phyloP scores from a whole-genome alignment of 2,797 vertebrate genomes.

The Triplophysa yarkandensis region DNA sequence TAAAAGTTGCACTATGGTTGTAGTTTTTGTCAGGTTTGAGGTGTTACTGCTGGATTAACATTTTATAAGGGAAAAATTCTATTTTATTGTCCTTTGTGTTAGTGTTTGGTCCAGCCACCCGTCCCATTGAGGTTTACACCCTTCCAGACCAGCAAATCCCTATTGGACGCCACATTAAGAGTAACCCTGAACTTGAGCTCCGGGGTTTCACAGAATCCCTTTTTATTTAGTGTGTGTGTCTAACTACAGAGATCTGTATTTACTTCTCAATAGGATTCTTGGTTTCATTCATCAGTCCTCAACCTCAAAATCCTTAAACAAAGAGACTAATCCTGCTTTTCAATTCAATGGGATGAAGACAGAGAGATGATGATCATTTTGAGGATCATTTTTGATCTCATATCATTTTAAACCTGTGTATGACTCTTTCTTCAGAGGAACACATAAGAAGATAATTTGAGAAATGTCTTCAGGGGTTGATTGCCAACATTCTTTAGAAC shows the following conservation, averaged over 20 bases:
- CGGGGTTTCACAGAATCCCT: too few relatives aligned
- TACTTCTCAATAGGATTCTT: neutral
- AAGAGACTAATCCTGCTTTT: neutral
- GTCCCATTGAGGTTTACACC: conserved; percentile 60
- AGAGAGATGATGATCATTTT: too few relatives aligned
- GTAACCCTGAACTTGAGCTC: conserved; percentile 55
- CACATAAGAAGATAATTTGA: too few relatives aligned
- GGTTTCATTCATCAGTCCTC: neutral
- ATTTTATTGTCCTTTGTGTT: conserved; percentile 65
- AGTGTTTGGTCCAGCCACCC: conserved; percentile 67
- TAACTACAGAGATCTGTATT: neutral
- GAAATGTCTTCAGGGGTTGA: too few relatives aligned
- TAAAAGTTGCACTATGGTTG: neutral
- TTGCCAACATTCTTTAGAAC: too few relatives aligned
- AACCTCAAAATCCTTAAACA: neutral
- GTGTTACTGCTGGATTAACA: conserved; percentile 51
- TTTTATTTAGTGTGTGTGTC: conserved; percentile 26
- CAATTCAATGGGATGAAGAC: neutral
- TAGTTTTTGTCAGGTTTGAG: neutral
- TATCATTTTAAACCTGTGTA: too few relatives aligned
- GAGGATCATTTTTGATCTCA: too few relatives aligned
- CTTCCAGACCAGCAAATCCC: conserved; percentile 57
- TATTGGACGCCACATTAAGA: conserved; percentile 46
- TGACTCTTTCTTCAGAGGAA: too few relatives aligned
- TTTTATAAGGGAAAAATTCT: conserved; percentile 57